These are phyloP conservation scores for Pyrgus malvae DNA, from an alignment of 2,888 invertebrate species.

Conservation along the genomic window DNA sequence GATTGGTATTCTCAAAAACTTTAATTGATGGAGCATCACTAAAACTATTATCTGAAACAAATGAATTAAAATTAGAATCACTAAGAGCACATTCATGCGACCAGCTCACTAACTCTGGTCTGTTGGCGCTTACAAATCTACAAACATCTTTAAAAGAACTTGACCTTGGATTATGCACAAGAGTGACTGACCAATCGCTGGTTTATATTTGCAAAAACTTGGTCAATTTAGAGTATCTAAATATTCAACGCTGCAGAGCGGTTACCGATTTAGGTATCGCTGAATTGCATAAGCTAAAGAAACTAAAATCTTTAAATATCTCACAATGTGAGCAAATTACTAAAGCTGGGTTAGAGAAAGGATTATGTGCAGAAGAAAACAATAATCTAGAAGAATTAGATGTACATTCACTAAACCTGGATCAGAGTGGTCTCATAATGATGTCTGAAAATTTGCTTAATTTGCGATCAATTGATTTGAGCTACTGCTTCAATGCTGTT, in stretches of 20 bases:
- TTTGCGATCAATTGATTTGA: conserved; percentile 83
- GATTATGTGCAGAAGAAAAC: conserved; percentile 79
- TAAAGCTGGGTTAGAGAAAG: conserved; percentile 82
- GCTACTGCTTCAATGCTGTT: conserved; percentile 86
- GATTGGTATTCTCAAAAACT: conserved; percentile 85
- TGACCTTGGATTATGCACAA: conserved; percentile 84
- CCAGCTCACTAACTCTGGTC: conserved; percentile 83
- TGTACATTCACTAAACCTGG: conserved; percentile 82
- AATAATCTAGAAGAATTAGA: conserved; percentile 75
- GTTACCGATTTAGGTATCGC: conserved; percentile 83
- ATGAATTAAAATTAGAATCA: conserved; percentile 74
- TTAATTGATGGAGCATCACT: conserved; percentile 85
- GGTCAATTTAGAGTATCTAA: conserved; percentile 80
- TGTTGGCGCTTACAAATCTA: conserved; percentile 74
- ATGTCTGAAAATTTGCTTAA: conserved; percentile 82
- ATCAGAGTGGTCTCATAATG: conserved; percentile 82
- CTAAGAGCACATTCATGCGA: conserved; percentile 82
- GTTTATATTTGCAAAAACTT: conserved; percentile 82
- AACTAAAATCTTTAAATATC: conserved; percentile 83
- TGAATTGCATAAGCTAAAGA: conserved; percentile 77
- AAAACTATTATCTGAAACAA: conserved; percentile 74
- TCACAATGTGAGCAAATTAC: conserved; percentile 86
- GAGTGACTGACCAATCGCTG: conserved; percentile 85
- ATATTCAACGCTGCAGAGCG: conserved; percentile 84
- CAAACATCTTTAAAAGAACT: conserved; percentile 82